Evolutionary conservation across 2,113 vertebrate species (phyloP), one percentile per base, ranked within the genome.

Genomic region (Lepidothrix coronata): DNA sequence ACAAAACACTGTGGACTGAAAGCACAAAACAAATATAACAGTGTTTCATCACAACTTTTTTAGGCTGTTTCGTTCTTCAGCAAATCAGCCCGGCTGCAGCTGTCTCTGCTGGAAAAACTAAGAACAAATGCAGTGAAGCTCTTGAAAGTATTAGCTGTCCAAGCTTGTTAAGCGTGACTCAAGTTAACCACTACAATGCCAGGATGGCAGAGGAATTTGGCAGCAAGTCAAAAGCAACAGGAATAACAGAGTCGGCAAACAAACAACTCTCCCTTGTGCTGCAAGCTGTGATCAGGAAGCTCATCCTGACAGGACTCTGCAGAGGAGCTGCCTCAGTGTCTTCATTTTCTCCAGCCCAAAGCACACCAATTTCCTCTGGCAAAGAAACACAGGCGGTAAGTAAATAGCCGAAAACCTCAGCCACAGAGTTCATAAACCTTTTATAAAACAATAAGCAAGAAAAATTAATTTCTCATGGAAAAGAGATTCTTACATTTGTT

Each of bases 61-160:
- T 37, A 65, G 72, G 54, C 59, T 43, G 1, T n/a, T 84, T 72
- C 5, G 7, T 81, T 94, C 68, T 96, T 70, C 27, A 1, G 72
- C 73, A 78, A 75, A 65, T 80, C 86, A 80, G 77, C 24, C 65
- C 0, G 8, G 28, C 70, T 85, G 72, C 96, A 96, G 91, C 89
- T 93, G 87, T 76, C 89, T 61, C 91, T 73, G 73, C 8, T 75
- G 46, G 77, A 94, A 95, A 92, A 82, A 63, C 5, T 12, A 57
- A 43, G 41, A 94, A 95, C 77, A 95, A 96, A 96, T 74, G 77
- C 76, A 65, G 73, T 77, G 76, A 21, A 81, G 72, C 78, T 92
- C 94, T 78, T 90, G 57, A 59, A 88, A 89, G 83, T 52, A 66
- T 86, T 79, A 91, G 68, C 65, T 91, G 65, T 81, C 75, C 72